Percentiles rank a stretch among this genome's conserved stretches.
These are phyloP conservation scores for Marronus borbonicus DNA, from an alignment of 2,888 invertebrate genomes.

Conservation along the genomic window DNA sequence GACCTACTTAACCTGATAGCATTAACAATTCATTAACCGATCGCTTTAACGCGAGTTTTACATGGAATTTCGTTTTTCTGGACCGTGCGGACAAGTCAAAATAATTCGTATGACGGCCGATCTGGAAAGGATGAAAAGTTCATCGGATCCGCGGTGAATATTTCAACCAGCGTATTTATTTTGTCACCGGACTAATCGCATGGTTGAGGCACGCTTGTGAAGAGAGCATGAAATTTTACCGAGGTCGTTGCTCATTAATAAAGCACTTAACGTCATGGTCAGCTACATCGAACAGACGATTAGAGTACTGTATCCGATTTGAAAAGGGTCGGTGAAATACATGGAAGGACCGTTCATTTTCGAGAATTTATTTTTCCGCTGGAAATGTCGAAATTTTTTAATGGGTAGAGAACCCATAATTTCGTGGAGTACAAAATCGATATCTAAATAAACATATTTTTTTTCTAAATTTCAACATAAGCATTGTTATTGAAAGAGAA, in stretches of 20 bases:
- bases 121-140: not conserved
- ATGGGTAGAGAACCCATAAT: too few species aligned
- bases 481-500: too few species aligned
- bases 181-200: constrained; percentile 5
- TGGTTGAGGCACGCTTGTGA: not conserved
- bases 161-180: not conserved
- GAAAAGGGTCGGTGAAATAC: not conserved
- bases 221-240: constrained; percentile 27
- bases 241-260: constrained; percentile 18
- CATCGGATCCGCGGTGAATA: constrained; percentile 3
- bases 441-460: too few species aligned
- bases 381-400: too few species aligned
- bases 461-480: too few species aligned
- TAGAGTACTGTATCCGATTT: constrained; percentile 7
- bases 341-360: not conserved
- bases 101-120: not conserved
- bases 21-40: constrained; percentile 20
- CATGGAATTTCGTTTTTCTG: not conserved
- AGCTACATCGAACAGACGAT: not conserved
- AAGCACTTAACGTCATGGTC: constrained; percentile 16
- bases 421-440: too few species aligned
- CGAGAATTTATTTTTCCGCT: too few species aligned
- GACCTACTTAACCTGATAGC: not conserved
- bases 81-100: not conserved
- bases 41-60: not conserved